Evolutionary conservation across 2,888 invertebrate genomes (phyloP), one percentile per base, ranked within the genome.

Genomic region (Eugnorisma glareosa): DNA sequence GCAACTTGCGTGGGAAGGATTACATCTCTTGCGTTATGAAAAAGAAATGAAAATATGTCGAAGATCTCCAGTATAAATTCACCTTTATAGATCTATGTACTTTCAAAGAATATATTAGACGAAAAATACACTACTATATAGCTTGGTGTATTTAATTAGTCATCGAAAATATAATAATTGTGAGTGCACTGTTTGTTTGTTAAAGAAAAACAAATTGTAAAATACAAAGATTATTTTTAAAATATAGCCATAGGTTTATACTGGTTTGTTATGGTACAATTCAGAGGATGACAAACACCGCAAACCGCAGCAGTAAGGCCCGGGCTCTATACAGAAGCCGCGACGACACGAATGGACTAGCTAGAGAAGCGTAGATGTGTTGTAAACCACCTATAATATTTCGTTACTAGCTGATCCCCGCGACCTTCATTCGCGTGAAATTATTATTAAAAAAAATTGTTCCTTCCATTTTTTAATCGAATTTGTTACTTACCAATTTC

Each of bases 81-180:
- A 48, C 31, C 66, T 59, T 79, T 69, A 69, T 7, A 63, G 7
- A 31, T 72, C 21, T 75, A 57, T 76, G 61, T 84, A 72, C 74
- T 83, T 86, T 85, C 80, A 79, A 24, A 71, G 85, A 87, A 87
- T 76, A 87, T 76, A 70, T 76, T 68, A 73, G 63, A 78, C 73
- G 71, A 78, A 84, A 81, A 71, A 80, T 67, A 78, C 48, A 66
- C 70, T 67, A 68, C 64, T 2, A n/a, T n/a, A n/a, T 81, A 67
- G 64, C 69, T 61, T 40, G 6, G 40, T 67, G 15, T 87, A 74
- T 86, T 81, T 86, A 73, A 54, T 74, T 78, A 64, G 51, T 66
- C 66, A 70, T 75, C 45, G 68, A 69, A 64, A 74, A 67, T 67
- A 72, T 72, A 67, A 59, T 64, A 74, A 51, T 73, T 48, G 83